Base-by-base conservation (phyloP, 2,888 invertebrate genomes). In the Alviniconcha strummeri region DNA sequence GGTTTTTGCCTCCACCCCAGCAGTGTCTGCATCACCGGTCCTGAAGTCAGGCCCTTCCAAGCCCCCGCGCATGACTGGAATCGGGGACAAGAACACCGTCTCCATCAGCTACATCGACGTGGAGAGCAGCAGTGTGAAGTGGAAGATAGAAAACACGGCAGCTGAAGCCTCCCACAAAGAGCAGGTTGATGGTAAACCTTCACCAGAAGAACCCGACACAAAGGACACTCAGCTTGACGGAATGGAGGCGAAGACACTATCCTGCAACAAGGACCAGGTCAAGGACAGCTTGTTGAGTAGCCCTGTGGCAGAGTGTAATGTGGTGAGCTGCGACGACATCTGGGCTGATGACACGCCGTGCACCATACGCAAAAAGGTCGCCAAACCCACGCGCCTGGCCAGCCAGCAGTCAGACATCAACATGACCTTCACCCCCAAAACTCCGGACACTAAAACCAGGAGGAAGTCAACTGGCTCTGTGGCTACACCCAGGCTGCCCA, bases 1-100 rank as follows among this genome's bases (percentile, higher is more conserved):
- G 52, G 67, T 82, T 55, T 64, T 82, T 67, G 69, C 82, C 54
- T 82, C 82, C 52, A 82, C 82, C 2, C 82, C 82, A 54, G 77
- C 82, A 9, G 67, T 64, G 4, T 36, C 4, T 4, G 17, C 82
- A 13, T 15, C 15, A 17, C 17, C 77, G 5, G 6, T 54, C 54
- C 13, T 60, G 36, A 82, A 77, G 36, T 36, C 77, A 2, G 82
- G 82, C 8, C 82, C 77, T 4, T 71, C 19, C 54, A 82, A 82
- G 19, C 82, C 82, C 6, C 82, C 82, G 15, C 82, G 82, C 36
- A 8, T 60, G 60, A 67, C 57, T 3, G 82, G 60, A 4, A 36
- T 15, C 13, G 64, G 64, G 15, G 64, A 64, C 11, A 78, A 15
- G 78, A 78, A 78, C 78, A 78, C 78, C 5, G 60, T 78, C 36